Conservation (phyloP, 2,888 invertebrate species). For the Cyclophora albipunctata region DNA sequence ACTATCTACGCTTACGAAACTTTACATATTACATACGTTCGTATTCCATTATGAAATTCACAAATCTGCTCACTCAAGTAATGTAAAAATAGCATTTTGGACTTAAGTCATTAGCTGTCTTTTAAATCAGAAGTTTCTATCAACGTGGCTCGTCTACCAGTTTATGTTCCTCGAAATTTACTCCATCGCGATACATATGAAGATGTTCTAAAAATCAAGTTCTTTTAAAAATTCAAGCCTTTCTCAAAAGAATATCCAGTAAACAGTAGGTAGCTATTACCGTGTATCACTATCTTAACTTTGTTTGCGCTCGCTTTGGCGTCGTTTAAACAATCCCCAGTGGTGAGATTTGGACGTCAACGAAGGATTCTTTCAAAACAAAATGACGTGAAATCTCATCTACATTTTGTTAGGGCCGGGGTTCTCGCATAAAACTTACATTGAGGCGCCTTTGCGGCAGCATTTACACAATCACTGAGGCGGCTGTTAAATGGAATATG, state of each 20-base stretch:
- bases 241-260: neutral
- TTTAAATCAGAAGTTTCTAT: too few species aligned
- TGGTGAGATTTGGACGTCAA: constrained; percentile 22
- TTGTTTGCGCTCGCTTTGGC: constrained; percentile 18
- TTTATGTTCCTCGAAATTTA: too few species aligned
- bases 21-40: too few species aligned
- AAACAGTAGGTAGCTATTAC: constrained; percentile 3
- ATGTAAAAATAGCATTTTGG: too few species aligned
- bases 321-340: constrained; percentile 20
- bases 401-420: constrained; percentile 16
- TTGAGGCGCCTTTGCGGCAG: constrained; percentile 9
- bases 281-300: constrained; percentile 16
- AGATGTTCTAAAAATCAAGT: too few species aligned
- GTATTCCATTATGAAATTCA: too few species aligned
- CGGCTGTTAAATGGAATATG: neutral
- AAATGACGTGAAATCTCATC: constrained; percentile 16
- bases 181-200: too few species aligned
- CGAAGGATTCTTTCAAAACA: constrained; percentile 15
- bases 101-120: too few species aligned
- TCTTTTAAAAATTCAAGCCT: too few species aligned
- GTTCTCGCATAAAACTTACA: constrained; percentile 22
- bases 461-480: constrained; percentile 6
- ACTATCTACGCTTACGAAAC: neutral
- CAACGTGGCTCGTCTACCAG: too few species aligned
- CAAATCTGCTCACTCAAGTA: too few species aligned